Evolutionary conservation across 2,113 vertebrate genomes (phyloP).

Genomic region (Hydrochoerus hydrochaeris): DNA sequence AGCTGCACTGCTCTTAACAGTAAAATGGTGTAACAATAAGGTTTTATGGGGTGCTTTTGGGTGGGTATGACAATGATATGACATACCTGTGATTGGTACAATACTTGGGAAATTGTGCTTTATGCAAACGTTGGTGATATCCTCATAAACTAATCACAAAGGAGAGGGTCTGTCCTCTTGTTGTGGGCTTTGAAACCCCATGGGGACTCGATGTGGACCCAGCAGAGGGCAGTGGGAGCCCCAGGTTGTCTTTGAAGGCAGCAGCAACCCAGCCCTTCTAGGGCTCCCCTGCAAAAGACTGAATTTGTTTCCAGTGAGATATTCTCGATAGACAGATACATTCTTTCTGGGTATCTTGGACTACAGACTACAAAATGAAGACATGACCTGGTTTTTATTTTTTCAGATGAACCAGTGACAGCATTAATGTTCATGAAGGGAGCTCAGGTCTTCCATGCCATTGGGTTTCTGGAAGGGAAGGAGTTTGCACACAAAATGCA

Average conservation of each 20-base stretch:
- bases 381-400: neutral
- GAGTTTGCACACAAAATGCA: neutral
- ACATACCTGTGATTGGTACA: fast-evolving
- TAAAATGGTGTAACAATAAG: neutral
- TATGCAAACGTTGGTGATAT: neutral
- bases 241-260: fast-evolving
- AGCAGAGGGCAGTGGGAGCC: neutral
- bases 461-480: neutral
- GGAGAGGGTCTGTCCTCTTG: neutral
- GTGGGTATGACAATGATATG: no score
- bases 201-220: no score
- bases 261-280: neutral
- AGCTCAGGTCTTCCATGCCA: neutral
- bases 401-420: neutral
- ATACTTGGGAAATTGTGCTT: neutral
- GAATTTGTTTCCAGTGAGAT: neutral
- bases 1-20: neutral
- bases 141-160: neutral
- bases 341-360: neutral
- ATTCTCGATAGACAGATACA: neutral
- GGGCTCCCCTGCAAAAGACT: neutral
- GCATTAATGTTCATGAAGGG: neutral
- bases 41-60: neutral
- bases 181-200: neutral
- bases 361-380: neutral